These are phyloP conservation scores for Myotis vivesi DNA, from an alignment of 2,797 vertebrate species.

Conservation along the genomic window DNA sequence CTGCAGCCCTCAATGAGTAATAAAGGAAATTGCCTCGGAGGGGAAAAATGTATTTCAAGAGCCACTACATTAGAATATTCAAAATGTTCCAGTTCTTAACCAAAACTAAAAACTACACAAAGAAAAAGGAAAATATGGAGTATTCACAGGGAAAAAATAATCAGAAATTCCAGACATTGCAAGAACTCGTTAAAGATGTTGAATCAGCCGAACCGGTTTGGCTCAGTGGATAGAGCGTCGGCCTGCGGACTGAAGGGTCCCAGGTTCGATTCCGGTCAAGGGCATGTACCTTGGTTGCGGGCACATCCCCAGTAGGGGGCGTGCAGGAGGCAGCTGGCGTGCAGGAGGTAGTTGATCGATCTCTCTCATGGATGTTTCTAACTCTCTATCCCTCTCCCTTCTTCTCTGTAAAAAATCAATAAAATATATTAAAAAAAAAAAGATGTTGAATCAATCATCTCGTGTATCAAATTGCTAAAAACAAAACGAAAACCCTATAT, in stretches of 20 bases:
- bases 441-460: background rate
- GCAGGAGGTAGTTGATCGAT: no score
- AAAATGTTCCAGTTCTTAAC: background rate
- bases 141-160: background rate
- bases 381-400: no score
- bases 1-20: background rate
- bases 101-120: background rate
- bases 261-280: no score
- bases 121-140: conserved; percentile 25
- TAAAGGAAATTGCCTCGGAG: background rate
- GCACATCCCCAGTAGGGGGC: no score
- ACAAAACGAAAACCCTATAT: background rate
- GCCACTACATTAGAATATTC: background rate
- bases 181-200: background rate
- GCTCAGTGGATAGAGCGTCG: no score
- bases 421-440: no score
- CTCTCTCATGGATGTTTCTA: no score
- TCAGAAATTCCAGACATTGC: background rate
- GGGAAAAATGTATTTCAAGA: background rate
- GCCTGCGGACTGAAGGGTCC: no score
- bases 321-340: no score
- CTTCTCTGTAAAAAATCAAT: no score
- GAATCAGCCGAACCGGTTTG: no score
- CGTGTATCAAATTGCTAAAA: background rate
- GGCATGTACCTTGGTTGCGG: no score